Conservation (phyloP, 2,113 vertebrate species). For the Xiphias gladius region DNA sequence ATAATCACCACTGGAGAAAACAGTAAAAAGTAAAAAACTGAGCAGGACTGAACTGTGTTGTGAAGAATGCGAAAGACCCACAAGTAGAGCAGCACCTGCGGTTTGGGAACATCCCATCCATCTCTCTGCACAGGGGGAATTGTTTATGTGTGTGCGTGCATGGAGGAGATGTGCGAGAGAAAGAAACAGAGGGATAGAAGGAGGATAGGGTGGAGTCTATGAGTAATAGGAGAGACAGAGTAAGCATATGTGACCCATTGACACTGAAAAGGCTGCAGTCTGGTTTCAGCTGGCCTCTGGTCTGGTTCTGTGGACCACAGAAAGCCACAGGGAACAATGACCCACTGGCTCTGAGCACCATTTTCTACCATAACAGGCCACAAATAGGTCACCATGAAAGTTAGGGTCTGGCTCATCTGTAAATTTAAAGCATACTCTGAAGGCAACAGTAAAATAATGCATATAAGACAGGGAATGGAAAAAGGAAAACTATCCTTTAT, state of each 20-base stretch:
- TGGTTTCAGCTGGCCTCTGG: conserved; percentile 44
- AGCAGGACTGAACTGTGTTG: conserved; percentile 22
- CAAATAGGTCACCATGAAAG: conserved; percentile 10
- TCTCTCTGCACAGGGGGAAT: conserved; percentile 77
- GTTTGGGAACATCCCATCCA: conserved; percentile 78
- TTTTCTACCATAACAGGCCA: conserved; percentile 25
- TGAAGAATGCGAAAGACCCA: conserved; percentile 72
- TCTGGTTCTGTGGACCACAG: conserved; percentile 49
- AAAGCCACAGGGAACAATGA: conserved; percentile 48
- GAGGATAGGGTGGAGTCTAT: conserved; percentile 52
- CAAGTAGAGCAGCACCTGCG: conserved; percentile 83
- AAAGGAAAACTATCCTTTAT: conserved; percentile 32
- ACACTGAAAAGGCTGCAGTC: conserved; percentile 57
- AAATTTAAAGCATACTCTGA: background rate
- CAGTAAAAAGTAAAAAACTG: conserved; percentile 19
- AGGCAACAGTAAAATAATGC: background rate
- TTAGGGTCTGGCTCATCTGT: background rate
- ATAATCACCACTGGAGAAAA: conserved; percentile 56
- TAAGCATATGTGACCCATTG: conserved; percentile 73
- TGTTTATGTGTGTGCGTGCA: conserved; percentile 46
- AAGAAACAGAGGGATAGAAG: conserved; percentile 44
- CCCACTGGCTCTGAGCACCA: conserved; percentile 26
- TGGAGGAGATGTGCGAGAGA: conserved; percentile 56
- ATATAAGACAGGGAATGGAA: background rate
- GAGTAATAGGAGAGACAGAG: conserved; percentile 72